phyloP scores from a whole-genome alignment of 2,888 invertebrate species.

The Dicycla oo region DNA sequence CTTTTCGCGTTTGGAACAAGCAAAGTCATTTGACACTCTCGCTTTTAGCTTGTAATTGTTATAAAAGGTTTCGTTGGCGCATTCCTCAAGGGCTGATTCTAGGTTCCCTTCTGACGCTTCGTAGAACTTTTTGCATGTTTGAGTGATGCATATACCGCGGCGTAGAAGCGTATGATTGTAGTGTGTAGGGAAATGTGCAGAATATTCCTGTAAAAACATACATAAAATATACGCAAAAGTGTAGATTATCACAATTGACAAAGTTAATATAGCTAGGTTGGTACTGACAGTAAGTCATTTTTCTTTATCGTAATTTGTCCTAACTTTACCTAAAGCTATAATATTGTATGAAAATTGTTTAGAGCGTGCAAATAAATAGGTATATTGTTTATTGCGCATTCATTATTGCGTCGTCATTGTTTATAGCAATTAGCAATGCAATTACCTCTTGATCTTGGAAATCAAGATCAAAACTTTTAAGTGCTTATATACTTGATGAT shows the following conservation, averaged over 20 bases:
- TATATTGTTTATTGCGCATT: too few species aligned
- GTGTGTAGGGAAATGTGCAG: slow-evolving; percentile 77
- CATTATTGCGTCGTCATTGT: too few species aligned
- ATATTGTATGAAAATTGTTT: neutral
- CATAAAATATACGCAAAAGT: neutral
- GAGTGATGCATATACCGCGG: slow-evolving; percentile 80
- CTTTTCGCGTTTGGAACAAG: slow-evolving; percentile 38
- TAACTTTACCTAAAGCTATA: neutral
- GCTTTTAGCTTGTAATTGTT: slow-evolving; percentile 50
- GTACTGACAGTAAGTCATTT: neutral
- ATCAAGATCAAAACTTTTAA: neutral
- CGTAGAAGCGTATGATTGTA: slow-evolving; percentile 82
- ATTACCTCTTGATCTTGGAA: neutral
- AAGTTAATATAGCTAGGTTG: neutral
- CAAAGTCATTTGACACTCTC: slow-evolving; percentile 29
- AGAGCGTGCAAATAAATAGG: neutral
- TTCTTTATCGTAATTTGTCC: neutral
- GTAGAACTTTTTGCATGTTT: slow-evolving; percentile 72
- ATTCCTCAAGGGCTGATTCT: slow-evolving; percentile 54
- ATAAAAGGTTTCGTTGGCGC: slow-evolving; percentile 57
- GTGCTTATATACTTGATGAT: neutral
- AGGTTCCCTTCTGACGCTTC: slow-evolving; percentile 57
- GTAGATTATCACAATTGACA: neutral
- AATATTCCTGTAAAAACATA: slow-evolving; percentile 76
- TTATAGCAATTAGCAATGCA: neutral